Conservation (phyloP, 2,113 vertebrate genomes). For the Tor tambroides region DNA sequence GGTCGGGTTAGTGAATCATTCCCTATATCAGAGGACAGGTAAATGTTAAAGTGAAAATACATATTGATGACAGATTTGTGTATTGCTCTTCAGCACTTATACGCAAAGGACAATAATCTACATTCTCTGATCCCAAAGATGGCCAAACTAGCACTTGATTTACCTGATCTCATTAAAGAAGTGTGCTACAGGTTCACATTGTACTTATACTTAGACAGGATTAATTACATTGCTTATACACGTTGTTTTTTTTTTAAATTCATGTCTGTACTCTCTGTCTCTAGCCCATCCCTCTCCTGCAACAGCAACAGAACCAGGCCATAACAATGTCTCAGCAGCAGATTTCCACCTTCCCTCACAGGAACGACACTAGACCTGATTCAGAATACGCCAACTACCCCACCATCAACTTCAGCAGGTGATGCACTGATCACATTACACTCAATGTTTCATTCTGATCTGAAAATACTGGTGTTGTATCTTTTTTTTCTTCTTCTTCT, state of each 20-base stretch:
- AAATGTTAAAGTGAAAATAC: not conserved
- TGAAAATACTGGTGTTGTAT: not conserved
- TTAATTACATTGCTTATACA: not conserved
- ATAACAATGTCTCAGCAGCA: constrained; percentile 74
- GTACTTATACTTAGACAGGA: too few species aligned
- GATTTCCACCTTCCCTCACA: constrained; percentile 77
- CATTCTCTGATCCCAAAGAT: constrained; percentile 58
- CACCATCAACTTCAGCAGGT: constrained; percentile 78
- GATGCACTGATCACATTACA: not conserved
- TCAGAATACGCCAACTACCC: constrained; percentile 71
- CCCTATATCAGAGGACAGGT: not conserved
- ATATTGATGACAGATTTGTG: too few species aligned
- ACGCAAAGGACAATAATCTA: not conserved
- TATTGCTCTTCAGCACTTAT: constrained; percentile 23
- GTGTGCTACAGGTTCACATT: constrained; percentile 61
- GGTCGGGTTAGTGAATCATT: constrained; percentile 59
- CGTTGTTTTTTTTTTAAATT: too few species aligned
- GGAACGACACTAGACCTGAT: constrained; percentile 50
- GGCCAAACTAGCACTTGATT: constrained; percentile 64
- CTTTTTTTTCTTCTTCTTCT: not conserved
- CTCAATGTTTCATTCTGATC: too few species aligned
- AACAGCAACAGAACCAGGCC: not conserved
- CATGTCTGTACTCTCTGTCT: not conserved
- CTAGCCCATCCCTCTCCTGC: constrained; percentile 73
- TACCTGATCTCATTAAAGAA: constrained; percentile 54